Evolutionary conservation across 2,113 vertebrate genomes (phyloP).

Genomic region (Eptesicus fuscus): DNA sequence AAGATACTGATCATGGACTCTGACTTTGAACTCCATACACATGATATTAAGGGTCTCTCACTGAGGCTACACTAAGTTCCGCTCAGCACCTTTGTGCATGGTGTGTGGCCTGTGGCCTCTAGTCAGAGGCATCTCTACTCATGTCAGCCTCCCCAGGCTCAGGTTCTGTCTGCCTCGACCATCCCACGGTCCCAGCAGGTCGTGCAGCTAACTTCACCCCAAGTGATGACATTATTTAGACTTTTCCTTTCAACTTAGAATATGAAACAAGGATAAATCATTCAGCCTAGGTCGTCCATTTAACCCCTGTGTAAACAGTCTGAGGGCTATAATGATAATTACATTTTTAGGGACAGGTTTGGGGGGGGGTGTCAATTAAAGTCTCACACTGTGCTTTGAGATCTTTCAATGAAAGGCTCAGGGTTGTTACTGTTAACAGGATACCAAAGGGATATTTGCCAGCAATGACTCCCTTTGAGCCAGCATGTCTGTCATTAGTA

Average conservation of each 20-base stretch:
- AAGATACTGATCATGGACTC: neutral
- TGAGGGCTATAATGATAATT: slow-evolving; percentile 65
- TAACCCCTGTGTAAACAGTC: slow-evolving; percentile 74
- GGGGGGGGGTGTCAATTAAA: slow-evolving; percentile 63
- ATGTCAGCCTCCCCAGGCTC: neutral
- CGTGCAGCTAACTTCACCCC: neutral
- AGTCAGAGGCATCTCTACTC: neutral
- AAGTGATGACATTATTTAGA: slow-evolving; percentile 65
- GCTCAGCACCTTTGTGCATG: neutral
- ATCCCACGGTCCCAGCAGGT: slow-evolving; percentile 14
- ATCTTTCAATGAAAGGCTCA: slow-evolving; percentile 74
- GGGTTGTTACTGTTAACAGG: slow-evolving; percentile 72
- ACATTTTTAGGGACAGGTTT: slow-evolving; percentile 61
- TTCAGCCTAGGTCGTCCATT: slow-evolving; percentile 42
- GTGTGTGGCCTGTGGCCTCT: neutral
- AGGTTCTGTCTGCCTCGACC: neutral
- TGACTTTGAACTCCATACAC: neutral
- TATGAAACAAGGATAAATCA: slow-evolving; percentile 66
- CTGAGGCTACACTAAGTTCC: neutral
- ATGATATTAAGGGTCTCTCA: neutral
- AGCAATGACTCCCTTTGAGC: slow-evolving; percentile 77
- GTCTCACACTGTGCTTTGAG: slow-evolving; percentile 68
- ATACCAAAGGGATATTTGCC: slow-evolving; percentile 77
- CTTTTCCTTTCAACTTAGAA: slow-evolving; percentile 71
- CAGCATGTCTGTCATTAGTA: slow-evolving; percentile 79